Percentiles rank a stretch among this genome's conserved stretches.
These are phyloP conservation scores for Ageneiosus marmoratus DNA, from an alignment of 2,113 vertebrate genomes.

Conservation along the genomic window DNA sequence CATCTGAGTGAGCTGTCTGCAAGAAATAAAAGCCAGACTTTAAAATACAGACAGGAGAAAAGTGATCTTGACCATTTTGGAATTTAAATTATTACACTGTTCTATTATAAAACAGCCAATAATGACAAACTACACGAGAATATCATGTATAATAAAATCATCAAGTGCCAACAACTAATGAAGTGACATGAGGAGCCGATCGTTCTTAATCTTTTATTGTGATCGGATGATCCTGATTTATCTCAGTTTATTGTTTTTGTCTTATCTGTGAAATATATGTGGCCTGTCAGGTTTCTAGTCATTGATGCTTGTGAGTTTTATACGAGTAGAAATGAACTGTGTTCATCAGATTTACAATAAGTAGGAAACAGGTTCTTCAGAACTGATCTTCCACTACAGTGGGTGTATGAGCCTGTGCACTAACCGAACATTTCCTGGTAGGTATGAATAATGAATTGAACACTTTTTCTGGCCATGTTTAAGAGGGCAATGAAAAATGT, in stretches of 20 bases:
- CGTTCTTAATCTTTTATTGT: neutral
- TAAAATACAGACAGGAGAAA: neutral
- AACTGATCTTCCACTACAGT: neutral
- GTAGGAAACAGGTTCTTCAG: slow-evolving; percentile 9
- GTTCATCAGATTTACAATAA: neutral
- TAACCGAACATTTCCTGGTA: neutral
- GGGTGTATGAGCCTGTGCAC: neutral
- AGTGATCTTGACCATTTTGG: neutral
- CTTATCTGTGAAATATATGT: neutral
- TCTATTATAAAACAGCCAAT: neutral
- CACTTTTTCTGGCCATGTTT: slow-evolving; percentile 6
- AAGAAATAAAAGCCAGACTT: slow-evolving; percentile 53
- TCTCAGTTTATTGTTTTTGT: neutral
- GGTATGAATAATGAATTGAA: slow-evolving; percentile 8
- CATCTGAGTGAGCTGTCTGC: slow-evolving; percentile 71
- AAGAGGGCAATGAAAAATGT: neutral
- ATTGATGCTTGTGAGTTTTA: slow-evolving; percentile 7
- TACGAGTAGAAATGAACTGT: neutral
- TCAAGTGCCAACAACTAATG: neutral
- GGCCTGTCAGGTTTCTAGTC: neutral
- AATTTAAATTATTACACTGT: neutral
- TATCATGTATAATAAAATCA: neutral
- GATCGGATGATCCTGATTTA: neutral
- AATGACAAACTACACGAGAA: neutral
- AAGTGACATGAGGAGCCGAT: neutral